A percentile compares a stretch with the other conserved stretches of the same genome.
Evolutionary conservation across 2,113 vertebrate species (phyloP).

Genomic region (Melospiza georgiana): DNA sequence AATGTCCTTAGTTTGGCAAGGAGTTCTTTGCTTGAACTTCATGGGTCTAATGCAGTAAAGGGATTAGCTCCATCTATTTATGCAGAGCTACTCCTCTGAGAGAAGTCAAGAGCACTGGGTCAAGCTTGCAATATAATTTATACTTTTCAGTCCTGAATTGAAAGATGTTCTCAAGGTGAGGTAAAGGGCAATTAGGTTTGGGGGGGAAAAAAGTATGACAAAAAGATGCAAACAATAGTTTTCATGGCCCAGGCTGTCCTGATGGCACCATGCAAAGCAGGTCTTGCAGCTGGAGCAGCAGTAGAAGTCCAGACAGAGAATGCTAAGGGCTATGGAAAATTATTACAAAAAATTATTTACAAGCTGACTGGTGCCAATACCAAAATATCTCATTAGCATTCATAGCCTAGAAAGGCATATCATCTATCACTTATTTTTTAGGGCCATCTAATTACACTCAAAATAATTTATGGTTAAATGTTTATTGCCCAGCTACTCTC

Average conservation of each 20-base stretch:
- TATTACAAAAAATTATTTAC: neutral
- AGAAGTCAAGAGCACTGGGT: neutral
- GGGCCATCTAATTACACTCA: constrained; percentile 14
- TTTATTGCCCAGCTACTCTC: neutral
- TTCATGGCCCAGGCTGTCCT: neutral
- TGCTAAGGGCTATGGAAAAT: neutral
- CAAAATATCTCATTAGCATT: constrained; percentile 27
- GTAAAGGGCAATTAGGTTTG: neutral
- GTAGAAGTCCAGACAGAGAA: neutral
- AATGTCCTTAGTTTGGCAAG: neutral
- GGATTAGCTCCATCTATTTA: constrained; percentile 51
- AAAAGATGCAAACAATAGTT: neutral
- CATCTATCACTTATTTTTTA: neutral
- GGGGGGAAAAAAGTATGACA: neutral
- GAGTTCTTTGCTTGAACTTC: constrained; percentile 30
- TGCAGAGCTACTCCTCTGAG: constrained; percentile 28
- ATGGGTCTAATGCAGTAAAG: constrained; percentile 30
- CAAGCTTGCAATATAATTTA: neutral
- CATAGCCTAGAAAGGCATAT: neutral
- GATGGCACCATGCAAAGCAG: neutral
- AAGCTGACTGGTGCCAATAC: neutral
- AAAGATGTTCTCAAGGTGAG: constrained; percentile 13
- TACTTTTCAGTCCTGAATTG: neutral
- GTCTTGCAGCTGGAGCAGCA: neutral
- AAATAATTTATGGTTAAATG: constrained; percentile 36